phyloP scores from a whole-genome alignment of 2,113 vertebrate species.

The Protomyctophum bolini region DNA sequence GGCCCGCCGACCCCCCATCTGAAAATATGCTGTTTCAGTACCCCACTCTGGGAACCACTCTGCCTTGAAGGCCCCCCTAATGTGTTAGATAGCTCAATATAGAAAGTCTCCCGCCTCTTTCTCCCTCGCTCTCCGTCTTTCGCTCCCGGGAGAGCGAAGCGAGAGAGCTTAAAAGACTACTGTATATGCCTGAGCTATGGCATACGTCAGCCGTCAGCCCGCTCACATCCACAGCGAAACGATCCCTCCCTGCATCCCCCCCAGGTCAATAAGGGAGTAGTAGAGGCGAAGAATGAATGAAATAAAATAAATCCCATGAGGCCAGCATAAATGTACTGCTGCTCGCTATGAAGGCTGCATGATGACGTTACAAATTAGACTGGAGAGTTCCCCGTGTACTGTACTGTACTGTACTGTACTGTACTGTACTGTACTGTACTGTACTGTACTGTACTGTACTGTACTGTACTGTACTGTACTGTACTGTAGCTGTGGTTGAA shows the following conservation, averaged over 20 bases:
- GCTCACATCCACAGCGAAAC: background rate
- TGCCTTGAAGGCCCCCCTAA: no score
- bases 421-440: background rate
- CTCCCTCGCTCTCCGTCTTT: background rate
- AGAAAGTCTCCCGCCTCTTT: background rate
- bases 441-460: background rate
- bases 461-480: background rate
- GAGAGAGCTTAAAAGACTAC: background rate
- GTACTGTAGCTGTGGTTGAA: background rate
- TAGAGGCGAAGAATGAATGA: conserved; percentile 9
- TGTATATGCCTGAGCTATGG: background rate
- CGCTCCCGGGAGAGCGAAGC: background rate
- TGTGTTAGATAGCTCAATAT: background rate
- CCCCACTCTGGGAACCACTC: no score
- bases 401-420: background rate
- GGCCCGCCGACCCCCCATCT: no score
- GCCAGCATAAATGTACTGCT: background rate
- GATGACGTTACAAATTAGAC: background rate
- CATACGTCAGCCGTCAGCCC: background rate
- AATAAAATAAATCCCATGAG: background rate
- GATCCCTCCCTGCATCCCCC: conserved; percentile 53
- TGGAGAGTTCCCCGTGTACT: background rate
- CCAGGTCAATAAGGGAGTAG: conserved; percentile 68
- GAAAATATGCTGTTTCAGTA: no score
- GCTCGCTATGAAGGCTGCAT: background rate